A percentile compares a stretch with the other conserved stretches of the same genome.
Evolutionary conservation across 2,113 vertebrate species (phyloP).

Genomic region (Charina bottae): DNA sequence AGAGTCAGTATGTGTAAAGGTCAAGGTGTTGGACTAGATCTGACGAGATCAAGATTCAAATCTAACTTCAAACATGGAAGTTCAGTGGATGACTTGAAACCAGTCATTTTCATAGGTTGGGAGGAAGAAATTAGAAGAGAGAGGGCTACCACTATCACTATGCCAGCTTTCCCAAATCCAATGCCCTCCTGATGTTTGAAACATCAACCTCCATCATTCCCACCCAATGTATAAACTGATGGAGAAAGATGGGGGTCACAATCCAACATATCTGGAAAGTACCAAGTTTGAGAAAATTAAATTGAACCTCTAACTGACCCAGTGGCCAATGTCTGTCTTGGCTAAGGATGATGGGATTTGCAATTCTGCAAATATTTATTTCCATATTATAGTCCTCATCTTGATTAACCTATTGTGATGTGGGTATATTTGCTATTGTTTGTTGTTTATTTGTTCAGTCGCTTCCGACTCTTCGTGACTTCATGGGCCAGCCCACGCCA

Average conservation of each 20-base stretch:
- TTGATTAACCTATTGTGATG: background rate
- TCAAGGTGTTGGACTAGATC: background rate
- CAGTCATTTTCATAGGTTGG: background rate
- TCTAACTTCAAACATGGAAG: background rate
- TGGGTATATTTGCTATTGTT: background rate
- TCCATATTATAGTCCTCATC: background rate
- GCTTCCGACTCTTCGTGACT: no score
- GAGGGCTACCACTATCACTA: background rate
- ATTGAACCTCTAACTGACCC: background rate
- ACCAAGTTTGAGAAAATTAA: background rate
- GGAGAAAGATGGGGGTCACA: background rate
- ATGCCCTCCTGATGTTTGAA: background rate
- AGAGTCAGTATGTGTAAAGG: background rate
- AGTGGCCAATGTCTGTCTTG: background rate
- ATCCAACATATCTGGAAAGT: background rate
- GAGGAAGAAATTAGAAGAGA: background rate
- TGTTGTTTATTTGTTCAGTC: no score
- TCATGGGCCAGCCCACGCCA: no score
- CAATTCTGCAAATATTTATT: background rate
- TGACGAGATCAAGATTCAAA: background rate
- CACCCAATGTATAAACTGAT: background rate
- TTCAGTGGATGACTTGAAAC: background rate
- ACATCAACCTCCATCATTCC: background rate
- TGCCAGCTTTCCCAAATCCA: background rate
- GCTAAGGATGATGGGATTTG: background rate